Base-by-base conservation (phyloP, 2,113 vertebrate genomes). In the Apteryx owenii region DNA sequence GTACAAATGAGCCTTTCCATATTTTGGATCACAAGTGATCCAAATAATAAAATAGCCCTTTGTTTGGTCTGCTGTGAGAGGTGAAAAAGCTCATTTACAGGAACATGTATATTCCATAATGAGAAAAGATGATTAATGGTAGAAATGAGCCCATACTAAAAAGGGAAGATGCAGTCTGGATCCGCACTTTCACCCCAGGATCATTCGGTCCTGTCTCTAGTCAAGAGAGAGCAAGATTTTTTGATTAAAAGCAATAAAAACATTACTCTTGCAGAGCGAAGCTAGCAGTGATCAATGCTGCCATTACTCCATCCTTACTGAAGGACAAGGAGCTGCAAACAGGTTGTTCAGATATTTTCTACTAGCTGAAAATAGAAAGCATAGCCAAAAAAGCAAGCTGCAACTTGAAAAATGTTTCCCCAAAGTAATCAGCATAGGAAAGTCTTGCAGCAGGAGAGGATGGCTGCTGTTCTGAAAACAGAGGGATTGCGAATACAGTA, bases 1-100 rank as follows among this genome's bases (percentile, higher is more conserved):
- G 93, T 83, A 93, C 61, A 86, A 96, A 96, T 75, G 88, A 91
- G 85, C 69, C 82, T 95, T 97, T 91, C 85, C 91, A 12, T 40
- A 51, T 60, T 60, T 19, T 33, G 56, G 9, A 26, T 93, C 93
- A 94, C 93, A 87, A 81, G 87, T 93, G 94, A 91, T 94, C 54
- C 85, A 76, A 94, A 68, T 90, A 85, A 91, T 91, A 88, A 96
- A 91, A 95, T 75, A 91, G 42, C 10, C 42, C 56, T 84, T 81
- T 81, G 56, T 93, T 80, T n/a, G 46, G 40, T 92, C 93, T 69
- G 53, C 91, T 89, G 89, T 85, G 78, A 85, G 88, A 93, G 69
- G 76, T 72, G 25, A 80, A 91, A 94, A 91, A 78, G 46, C 84
- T 85, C 79, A 38, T 61, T 88, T 65, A 53, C 25, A 75, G 48